Percentiles rank a stretch among this genome's conserved stretches.
Conservation (phyloP, 2,113 vertebrate species). For the Jacana jacana region DNA sequence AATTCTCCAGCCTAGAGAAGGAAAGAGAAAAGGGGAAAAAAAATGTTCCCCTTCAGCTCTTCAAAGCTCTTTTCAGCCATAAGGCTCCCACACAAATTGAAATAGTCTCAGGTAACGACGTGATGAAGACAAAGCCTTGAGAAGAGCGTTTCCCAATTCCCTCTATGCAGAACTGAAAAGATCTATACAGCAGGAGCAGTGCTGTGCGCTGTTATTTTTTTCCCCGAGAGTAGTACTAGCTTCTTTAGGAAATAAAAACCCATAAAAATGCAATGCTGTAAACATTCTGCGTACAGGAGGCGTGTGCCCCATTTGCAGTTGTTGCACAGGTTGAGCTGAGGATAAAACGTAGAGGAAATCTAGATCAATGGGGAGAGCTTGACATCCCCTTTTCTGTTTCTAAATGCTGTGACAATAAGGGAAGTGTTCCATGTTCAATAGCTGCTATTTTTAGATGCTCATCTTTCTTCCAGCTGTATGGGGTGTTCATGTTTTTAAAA, state of each 20-base stretch:
- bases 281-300: conserved; percentile 22
- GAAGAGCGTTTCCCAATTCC: neutral
- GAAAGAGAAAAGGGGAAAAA: neutral
- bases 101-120: neutral
- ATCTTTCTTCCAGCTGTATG: neutral
- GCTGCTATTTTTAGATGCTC: neutral
- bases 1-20: neutral
- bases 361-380: conserved; percentile 54
- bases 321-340: conserved; percentile 28
- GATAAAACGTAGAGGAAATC: neutral
- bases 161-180: conserved; percentile 17
- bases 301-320: conserved; percentile 17
- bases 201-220: neutral
- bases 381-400: conserved; percentile 52
- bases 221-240: conserved; percentile 22
- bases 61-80: neutral
- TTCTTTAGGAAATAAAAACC: conserved; percentile 53
- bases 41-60: neutral
- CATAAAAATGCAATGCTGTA: conserved; percentile 25
- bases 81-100: neutral
- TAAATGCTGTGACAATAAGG: neutral
- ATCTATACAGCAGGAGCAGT: neutral
- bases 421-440: neutral
- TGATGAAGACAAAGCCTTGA: neutral
- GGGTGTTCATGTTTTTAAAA: neutral